A percentile compares a stretch with the other conserved stretches of the same genome.
These are phyloP conservation scores for Eriocheir sinensis DNA, from an alignment of 1,140 invertebrate species.

Conservation along the genomic window DNA sequence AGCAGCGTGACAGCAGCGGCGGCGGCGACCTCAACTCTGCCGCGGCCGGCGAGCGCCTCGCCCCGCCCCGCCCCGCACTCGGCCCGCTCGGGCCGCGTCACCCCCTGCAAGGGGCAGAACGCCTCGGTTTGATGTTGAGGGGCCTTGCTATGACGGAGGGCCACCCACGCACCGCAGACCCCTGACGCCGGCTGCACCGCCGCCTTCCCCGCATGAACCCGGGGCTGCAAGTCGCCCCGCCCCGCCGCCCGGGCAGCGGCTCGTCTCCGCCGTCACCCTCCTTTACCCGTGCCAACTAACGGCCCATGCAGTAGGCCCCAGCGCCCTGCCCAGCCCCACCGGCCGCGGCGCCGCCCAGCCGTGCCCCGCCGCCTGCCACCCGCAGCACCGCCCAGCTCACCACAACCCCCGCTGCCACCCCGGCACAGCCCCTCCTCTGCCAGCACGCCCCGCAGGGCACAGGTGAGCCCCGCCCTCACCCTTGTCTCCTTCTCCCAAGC, in stretches of 20 bases:
- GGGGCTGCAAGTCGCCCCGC: background rate
- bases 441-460: background rate
- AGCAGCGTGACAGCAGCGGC: background rate
- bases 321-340: background rate
- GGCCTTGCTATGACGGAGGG: background rate
- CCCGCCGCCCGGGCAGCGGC: background rate
- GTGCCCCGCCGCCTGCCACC: background rate
- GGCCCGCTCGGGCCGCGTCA: background rate
- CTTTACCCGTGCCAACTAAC: background rate
- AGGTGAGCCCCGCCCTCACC: background rate
- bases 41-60: background rate
- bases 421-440: background rate
- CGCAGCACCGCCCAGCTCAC: background rate
- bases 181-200: constrained; percentile 5
- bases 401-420: background rate
- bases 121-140: background rate
- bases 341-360: background rate
- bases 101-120: background rate
- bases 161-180: background rate
- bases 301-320: background rate
- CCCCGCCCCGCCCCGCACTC: background rate
- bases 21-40: constrained; percentile 51
- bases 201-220: background rate
- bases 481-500: background rate
- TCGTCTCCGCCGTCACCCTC: background rate